A percentile compares a stretch with the other conserved stretches of the same genome.
phyloP scores from a whole-genome alignment of 2,113 vertebrate genomes.

The Engystomops pustulosus region DNA sequence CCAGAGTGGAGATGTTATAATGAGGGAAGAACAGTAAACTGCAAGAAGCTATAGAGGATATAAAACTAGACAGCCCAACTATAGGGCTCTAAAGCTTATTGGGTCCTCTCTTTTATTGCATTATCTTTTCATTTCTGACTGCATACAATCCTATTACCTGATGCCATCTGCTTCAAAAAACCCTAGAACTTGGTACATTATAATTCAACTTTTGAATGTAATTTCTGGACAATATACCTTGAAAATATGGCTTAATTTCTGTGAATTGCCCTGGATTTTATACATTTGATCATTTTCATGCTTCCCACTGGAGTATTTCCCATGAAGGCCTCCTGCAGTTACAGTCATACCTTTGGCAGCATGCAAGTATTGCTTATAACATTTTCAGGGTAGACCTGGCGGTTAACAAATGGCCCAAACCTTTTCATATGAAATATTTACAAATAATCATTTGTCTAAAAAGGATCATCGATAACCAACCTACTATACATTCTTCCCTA shows the following conservation, averaged over 20 bases:
- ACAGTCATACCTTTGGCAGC: no score
- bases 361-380: not conserved
- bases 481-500: not conserved
- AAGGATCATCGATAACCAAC: not conserved
- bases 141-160: constrained; percentile 10
- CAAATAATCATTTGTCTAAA: no score
- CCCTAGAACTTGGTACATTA: not conserved
- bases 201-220: not conserved
- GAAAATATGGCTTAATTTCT: not conserved
- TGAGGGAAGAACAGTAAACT: not conserved
- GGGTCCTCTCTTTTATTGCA: constrained; percentile 9
- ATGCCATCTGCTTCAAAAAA: not conserved
- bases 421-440: no score
- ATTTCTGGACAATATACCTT: not conserved
- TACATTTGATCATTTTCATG: no score
- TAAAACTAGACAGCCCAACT: not conserved
- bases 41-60: not conserved
- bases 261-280: not conserved
- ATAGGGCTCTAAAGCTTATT: constrained; percentile 6
- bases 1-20: constrained; percentile 11
- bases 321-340: not conserved
- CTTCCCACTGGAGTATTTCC: not conserved
- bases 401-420: no score
- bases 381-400: not conserved
- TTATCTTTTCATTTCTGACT: constrained; percentile 24